Evolutionary conservation across 2,113 vertebrate genomes (phyloP), one percentile per base, ranked within the genome.

Genomic region (Clarias macrocephalus): DNA sequence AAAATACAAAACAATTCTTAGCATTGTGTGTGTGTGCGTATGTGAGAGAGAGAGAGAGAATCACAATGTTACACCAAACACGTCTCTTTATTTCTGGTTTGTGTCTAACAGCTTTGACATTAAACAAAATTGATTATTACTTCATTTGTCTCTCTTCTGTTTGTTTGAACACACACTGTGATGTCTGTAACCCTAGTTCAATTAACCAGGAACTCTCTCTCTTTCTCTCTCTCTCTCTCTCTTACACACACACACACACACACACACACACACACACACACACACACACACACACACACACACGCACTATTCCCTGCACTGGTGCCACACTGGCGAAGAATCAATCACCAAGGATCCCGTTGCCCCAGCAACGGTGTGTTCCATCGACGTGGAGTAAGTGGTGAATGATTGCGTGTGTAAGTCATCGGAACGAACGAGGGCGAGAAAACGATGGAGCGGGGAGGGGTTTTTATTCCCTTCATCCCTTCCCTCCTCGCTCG

Each of bases 171-270:
- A 96, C 96, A 96, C 93, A 92, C 93, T 80, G 84, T 93, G 93
- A 96, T 95, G 95, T 96, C 95, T 94, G 93, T 97, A 98, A 99
- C 98, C 97, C 95, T 93, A 94, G 97, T 98, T 99, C 98, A 99
- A 99, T 99, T 98, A 98, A 96, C 57, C 65, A 72, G 62, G 42
- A 57, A 59, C 54, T 19, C 57, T 75, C 60, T 33, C 73, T 37
- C 42, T 18, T 30, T 72, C 30, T 76, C 19, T 73, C 70, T 73
- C 16, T 73, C 68, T 72, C 28, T 72, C 30, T 70, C 66, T n/a
- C n/a, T n/a, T n/a, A 60, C 73, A 60, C 73, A 70, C 60, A 48
- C 82, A 62, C 63, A 80, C 30, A 66, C 52, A 60, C 73, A 60
- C 73, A 70, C 60, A 48, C 82, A 62, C 63, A 80, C 30, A 66